Base-by-base conservation (phyloP, 2,888 invertebrate genomes). In the Oegoconia quadripuncta region DNA sequence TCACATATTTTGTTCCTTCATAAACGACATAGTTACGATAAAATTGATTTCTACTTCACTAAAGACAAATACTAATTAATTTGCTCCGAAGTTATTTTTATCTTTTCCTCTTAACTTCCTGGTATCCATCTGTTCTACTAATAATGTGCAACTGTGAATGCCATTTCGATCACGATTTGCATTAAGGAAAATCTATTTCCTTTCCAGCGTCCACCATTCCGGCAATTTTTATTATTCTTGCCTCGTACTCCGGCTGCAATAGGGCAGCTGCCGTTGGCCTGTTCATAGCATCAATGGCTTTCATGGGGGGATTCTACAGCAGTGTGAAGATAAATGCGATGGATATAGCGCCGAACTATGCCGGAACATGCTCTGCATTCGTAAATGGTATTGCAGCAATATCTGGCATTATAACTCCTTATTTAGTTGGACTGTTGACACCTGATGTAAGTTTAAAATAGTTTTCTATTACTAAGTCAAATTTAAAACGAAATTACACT, bases 221-320 rank as follows among this genome's bases (percentile, higher is more conserved):
- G 23, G 90, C 91, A 1, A 55, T 90, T 41, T 90, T 91, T 59
- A 89, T 92, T 31, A 81, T 92, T 47, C 79, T 88, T 36, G 91
- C 91, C 27, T 90, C 91, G 34, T 91, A 91, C 59, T 89, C 90
- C 2, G 91, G 90, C 26, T 91, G 91, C 58, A 76, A 91, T 53
- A 64, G 86, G 9, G 29, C 67, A 12, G 55, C 72, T 43, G 62
- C 87, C 32, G 88, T 91, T 4, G 82, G 88, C 27, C 73, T 91
- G 40, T 90, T 91, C 63, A 89, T 91, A 35, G 65, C 89, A 18
- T 89, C 86, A 18, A 89, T 91, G 90, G 90, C 89, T 22, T 89
- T 91, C 43, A 92, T 92, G 91, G 93, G 91, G 1, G 90, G 91
- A 1, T 93, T 90, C 68, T 93, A 92, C 59, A 90, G 92, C 52